Evolutionary conservation across 2,888 invertebrate genomes (phyloP), one percentile per base, ranked within the genome.

Genomic region (Phlogophora meticulosa): DNA sequence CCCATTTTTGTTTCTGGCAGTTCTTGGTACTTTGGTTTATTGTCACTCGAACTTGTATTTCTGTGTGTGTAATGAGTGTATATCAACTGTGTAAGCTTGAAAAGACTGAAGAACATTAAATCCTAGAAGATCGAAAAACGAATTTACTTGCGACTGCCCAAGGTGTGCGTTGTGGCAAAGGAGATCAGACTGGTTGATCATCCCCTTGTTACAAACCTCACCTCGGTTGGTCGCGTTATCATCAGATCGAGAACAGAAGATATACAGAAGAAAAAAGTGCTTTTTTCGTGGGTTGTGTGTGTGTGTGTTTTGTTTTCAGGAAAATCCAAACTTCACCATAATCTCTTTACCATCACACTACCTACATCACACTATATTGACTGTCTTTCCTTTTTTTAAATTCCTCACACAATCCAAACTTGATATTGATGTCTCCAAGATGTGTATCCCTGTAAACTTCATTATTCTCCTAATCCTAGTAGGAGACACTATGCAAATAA

Each of bases 181-280:
- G 96, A 96, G 96, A 96, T 96, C 93, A 91, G 93, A 90, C 86
- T 90, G 85, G 81, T 87, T 77, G 90, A 93, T 94, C 92, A 96
- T 96, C 96, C 96, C 96, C 96, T 96, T 96, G 96, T 96, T 96
- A 96, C 96, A 96, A 96, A 96, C 96, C 96, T 96, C 96, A 96
- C 96, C 96, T 96, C 93, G 92, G 96, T 95, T 92, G 89, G 82
- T 90, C 73, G 88, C 87, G 43, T 74, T 56, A 68, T 82, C 85
- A 64, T 73, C 83, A 20, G 0, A 48, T 38, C 73, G 82, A 78
- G 71, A 84, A 42, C 4, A 34, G 64, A 62, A 68, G 76, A 76
- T 15, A 58, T 48, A 11, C 0, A 43, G 28, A 34, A 57, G 15
- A 58, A 53, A 11, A 20, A 62, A 34, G 11, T 24, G 1, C 38